Conservation (phyloP, 2,113 vertebrate genomes). For the Dinomys branickii region DNA sequence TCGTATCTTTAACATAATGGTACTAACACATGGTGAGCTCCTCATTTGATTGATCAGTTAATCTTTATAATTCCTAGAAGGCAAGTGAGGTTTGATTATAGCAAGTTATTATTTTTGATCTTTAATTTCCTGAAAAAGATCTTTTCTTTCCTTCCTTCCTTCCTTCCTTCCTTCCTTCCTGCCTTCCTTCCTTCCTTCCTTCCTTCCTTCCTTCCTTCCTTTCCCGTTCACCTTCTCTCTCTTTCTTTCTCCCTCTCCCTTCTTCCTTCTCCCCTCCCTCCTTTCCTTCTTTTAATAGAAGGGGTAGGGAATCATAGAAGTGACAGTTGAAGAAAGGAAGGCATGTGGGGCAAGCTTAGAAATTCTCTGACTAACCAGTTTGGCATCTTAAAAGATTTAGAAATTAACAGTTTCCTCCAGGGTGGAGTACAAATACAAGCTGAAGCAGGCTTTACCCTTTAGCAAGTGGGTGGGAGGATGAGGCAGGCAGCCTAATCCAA, state of each 20-base stretch:
- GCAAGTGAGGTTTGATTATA: constrained; percentile 14
- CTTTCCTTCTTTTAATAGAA: neutral
- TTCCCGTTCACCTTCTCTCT: neutral
- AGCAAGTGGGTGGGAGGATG: neutral
- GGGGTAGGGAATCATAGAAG: neutral
- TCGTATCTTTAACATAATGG: neutral
- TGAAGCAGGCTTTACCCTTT: constrained; percentile 49
- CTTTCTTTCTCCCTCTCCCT: neutral
- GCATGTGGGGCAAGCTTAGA: constrained; percentile 41
- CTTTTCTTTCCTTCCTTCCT: neutral
- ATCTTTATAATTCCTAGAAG: constrained; percentile 32
- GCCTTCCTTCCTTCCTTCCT: neutral
- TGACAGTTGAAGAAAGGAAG: neutral
- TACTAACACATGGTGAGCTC: neutral
- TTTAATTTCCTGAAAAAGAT: constrained; percentile 10
- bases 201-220: neutral
- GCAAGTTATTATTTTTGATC: constrained; percentile 24
- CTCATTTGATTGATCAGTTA: constrained; percentile 34
- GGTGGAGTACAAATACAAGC: constrained; percentile 32
- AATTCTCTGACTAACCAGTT: constrained; percentile 76
- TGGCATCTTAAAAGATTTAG: constrained; percentile 69
- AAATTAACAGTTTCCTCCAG: constrained; percentile 67
- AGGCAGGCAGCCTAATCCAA: constrained; percentile 48
- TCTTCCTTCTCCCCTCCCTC: neutral
- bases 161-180: neutral